Conservation (phyloP, 2,888 invertebrate genomes). For the Chesias legatella region DNA sequence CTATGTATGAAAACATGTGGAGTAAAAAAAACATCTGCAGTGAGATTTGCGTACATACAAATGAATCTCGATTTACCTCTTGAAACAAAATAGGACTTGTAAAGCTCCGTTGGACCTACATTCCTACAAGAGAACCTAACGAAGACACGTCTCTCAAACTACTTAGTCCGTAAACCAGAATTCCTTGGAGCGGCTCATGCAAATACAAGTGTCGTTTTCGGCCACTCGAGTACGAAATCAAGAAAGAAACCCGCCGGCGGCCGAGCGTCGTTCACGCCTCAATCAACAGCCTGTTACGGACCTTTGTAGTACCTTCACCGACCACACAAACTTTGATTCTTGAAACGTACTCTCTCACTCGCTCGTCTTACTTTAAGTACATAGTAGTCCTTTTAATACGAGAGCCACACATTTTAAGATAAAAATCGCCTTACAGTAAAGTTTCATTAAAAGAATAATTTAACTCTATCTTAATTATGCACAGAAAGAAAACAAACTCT, state of each 20-base stretch:
- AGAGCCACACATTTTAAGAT: too few species aligned
- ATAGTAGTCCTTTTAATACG: too few species aligned
- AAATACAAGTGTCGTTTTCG: conserved; percentile 76
- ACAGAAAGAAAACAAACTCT: neutral
- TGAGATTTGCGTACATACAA: too few species aligned
- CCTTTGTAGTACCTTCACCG: conserved; percentile 61
- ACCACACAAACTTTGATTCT: conserved; percentile 54
- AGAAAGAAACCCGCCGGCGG: conserved; percentile 74
- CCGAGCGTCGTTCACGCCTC: conserved; percentile 75
- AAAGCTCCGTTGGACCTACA: too few species aligned
- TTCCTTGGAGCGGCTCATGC: conserved; percentile 68
- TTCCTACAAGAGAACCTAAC: conserved; percentile 5
- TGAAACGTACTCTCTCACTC: conserved; percentile 34
- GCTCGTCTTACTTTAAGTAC: conserved; percentile 23
- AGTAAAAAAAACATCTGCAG: too few species aligned
- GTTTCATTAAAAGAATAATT: too few species aligned
- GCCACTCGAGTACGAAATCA: conserved; percentile 75
- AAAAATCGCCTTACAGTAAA: too few species aligned
- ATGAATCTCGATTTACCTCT: too few species aligned
- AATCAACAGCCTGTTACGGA: conserved; percentile 74
- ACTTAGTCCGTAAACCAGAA: conserved; percentile 51
- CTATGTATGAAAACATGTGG: too few species aligned
- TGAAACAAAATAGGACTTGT: too few species aligned
- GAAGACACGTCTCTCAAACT: conserved; percentile 30
- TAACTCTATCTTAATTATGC: too few species aligned